Evolutionary conservation across 2,888 invertebrate genomes (phyloP).

Genomic region (Neria commutata): DNA sequence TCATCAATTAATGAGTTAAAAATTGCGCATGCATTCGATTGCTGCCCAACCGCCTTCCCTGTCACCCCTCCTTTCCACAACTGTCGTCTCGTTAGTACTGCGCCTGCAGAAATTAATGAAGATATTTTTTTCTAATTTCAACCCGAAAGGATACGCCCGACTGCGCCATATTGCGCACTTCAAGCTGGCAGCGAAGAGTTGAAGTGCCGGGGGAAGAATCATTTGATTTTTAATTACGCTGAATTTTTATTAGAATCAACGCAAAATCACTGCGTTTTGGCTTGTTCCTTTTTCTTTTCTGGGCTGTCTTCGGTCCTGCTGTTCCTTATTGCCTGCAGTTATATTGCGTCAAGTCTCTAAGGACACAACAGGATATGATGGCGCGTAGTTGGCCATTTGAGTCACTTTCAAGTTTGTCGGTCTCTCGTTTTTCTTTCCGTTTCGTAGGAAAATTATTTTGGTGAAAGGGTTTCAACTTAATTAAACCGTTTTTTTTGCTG

Average conservation of each 20-base stretch:
- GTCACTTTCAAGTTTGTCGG: slow-evolving; percentile 33
- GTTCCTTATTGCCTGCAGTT: slow-evolving; percentile 12
- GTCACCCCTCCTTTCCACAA: background rate
- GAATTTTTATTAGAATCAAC: slow-evolving; percentile 47
- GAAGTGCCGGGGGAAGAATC: slow-evolving; percentile 36
- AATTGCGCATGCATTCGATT: slow-evolving; percentile 48
- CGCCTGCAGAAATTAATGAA: slow-evolving; percentile 46
- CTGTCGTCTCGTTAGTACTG: background rate
- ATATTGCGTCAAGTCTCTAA: slow-evolving; percentile 1
- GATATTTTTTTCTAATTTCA: slow-evolving; percentile 40
- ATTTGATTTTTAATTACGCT: slow-evolving; percentile 52
- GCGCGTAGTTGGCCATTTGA: slow-evolving; percentile 38
- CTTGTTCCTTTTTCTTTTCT: background rate
- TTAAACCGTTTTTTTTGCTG: slow-evolving; percentile 36
- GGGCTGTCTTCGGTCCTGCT: slow-evolving; percentile 6
- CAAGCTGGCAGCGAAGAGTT: background rate
- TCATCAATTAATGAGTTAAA: slow-evolving; percentile 50
- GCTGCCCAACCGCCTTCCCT: slow-evolving; percentile 13
- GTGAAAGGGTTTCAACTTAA: slow-evolving; percentile 52
- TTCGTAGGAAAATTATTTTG: too few species aligned
- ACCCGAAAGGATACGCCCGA: background rate
- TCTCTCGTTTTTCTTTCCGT: background rate
- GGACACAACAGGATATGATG: slow-evolving; percentile 1
- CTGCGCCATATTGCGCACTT: background rate
- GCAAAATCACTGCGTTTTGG: slow-evolving; percentile 33